These are phyloP conservation scores for Pyrocoelia pectoralis DNA, from an alignment of 2,888 invertebrate genomes.

Conservation along the genomic window DNA sequence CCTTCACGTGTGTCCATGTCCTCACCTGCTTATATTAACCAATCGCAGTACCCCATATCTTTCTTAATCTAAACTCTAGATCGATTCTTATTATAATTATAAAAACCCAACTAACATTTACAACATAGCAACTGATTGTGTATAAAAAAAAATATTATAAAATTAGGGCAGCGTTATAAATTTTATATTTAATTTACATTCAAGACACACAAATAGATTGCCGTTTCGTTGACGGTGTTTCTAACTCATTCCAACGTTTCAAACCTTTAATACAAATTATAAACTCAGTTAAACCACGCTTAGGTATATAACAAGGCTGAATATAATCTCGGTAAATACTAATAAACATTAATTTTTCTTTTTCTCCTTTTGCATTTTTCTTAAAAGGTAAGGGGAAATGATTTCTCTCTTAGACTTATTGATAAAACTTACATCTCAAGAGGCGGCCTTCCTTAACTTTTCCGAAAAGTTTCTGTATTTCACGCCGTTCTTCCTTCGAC, in stretches of 20 bases:
- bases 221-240: neutral
- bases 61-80: slow-evolving; percentile 18
- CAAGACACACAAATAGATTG: neutral
- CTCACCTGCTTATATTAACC: slow-evolving; percentile 34
- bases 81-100: slow-evolving; percentile 23
- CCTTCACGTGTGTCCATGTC: slow-evolving; percentile 38
- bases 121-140: neutral
- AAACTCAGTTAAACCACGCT: neutral
- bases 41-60: slow-evolving; percentile 26
- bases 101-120: neutral
- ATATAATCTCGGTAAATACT: slow-evolving; percentile 1
- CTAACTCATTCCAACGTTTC: neutral
- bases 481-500: neutral
- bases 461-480: neutral
- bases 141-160: neutral
- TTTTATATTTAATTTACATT: neutral
- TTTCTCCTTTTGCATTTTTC: neutral
- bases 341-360: neutral
- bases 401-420: neutral
- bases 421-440: neutral
- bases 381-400: neutral
- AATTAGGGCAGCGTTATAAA: neutral
- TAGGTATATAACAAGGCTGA: neutral
- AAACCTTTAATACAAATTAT: slow-evolving; percentile 1
- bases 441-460: neutral